These are phyloP conservation scores for Drosophila koepferae DNA, from an alignment of 2,888 invertebrate genomes.

Conservation along the genomic window DNA sequence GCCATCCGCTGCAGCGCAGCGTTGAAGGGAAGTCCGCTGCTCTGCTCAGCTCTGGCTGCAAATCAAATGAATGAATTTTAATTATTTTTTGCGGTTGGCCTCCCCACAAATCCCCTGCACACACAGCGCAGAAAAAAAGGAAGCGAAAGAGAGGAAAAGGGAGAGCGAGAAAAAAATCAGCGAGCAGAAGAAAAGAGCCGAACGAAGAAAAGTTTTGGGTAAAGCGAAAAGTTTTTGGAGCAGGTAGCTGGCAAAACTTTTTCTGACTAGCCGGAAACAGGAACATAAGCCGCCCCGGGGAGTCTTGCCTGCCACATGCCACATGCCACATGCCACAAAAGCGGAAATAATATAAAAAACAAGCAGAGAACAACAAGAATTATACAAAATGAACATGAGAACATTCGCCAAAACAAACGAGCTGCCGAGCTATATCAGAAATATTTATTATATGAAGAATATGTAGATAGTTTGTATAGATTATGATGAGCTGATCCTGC, in stretches of 20 bases:
- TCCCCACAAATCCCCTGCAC: not conserved
- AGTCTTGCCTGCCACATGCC: conserved; percentile 40
- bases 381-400: not conserved
- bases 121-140: not conserved
- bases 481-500: too few relatives aligned
- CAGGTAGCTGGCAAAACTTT: conserved; percentile 57
- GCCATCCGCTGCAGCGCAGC: conserved; percentile 35
- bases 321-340: conserved; percentile 32
- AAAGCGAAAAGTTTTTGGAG: conserved; percentile 56
- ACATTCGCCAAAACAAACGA: not conserved
- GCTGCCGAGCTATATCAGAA: not conserved
- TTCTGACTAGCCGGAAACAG: conserved; percentile 56
- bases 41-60: conserved; percentile 36
- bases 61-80: conserved; percentile 80
- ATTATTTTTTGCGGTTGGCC: conserved; percentile 69
- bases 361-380: conserved; percentile 26
- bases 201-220: conserved; percentile 53
- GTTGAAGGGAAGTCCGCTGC: conserved; percentile 8
- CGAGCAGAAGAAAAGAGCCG: conserved; percentile 9
- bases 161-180: not conserved
- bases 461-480: not conserved
- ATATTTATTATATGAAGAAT: not conserved
- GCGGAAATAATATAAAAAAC: conserved; percentile 51
- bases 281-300: conserved; percentile 50
- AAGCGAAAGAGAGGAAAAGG: not conserved